Percentiles rank a stretch among this genome's conserved stretches.
Conservation (phyloP, 2,113 vertebrate genomes). For the Lepidothrix coronata region DNA sequence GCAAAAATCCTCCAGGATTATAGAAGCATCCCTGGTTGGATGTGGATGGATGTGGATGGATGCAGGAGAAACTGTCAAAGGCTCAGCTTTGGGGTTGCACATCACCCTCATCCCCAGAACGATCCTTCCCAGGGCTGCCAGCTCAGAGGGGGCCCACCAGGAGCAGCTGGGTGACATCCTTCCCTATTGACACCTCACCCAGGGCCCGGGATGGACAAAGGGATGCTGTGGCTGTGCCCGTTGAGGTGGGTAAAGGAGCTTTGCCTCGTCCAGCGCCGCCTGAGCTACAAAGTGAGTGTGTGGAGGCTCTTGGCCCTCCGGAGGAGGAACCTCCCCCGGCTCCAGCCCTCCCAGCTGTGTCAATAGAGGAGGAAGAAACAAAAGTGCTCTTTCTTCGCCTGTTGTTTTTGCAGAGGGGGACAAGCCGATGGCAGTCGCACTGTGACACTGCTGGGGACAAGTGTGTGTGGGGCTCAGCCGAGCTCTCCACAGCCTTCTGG, state of each 20-base stretch:
- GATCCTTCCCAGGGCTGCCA: fast-evolving
- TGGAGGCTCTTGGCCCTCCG: not conserved
- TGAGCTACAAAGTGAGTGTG: not conserved
- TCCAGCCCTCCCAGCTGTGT: constrained; percentile 57
- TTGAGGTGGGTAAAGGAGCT: not conserved
- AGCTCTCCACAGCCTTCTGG: not conserved
- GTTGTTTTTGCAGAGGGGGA: constrained; percentile 16
- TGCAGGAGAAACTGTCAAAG: fast-evolving
- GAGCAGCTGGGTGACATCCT: not conserved
- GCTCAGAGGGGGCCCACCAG: not conserved
- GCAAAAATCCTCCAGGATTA: fast-evolving
- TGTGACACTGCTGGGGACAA: constrained; percentile 18
- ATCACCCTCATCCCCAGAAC: fast-evolving
- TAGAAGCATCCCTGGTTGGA: not conserved
- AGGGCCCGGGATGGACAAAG: fast-evolving
- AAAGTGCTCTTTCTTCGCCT: constrained; percentile 20
- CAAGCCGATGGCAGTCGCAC: not conserved
- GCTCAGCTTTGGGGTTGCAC: not conserved
- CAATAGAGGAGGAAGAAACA: constrained; percentile 41
- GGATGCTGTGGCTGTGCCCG: not conserved
- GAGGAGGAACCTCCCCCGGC: not conserved
- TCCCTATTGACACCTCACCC: fast-evolving
- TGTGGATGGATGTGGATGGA: not conserved
- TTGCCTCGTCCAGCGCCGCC: not conserved
- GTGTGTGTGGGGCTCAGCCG: not conserved